Evolutionary conservation across 2,888 invertebrate genomes (phyloP).

Genomic region (Polydesmus complanatus): DNA sequence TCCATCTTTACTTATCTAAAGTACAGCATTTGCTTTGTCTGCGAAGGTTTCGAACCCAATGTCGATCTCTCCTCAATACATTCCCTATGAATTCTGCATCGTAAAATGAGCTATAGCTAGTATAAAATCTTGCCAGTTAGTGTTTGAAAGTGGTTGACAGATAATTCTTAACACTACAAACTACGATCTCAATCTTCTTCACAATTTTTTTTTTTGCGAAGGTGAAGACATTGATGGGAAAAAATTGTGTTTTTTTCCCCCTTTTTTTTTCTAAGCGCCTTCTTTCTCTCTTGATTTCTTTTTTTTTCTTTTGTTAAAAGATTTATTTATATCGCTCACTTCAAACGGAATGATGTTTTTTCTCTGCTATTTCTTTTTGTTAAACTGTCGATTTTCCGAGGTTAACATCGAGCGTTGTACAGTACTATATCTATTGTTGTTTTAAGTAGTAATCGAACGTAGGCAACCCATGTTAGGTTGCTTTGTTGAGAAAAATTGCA

Average conservation of each 20-base stretch:
- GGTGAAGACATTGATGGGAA: no score
- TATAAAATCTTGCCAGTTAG: no score
- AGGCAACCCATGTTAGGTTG: neutral
- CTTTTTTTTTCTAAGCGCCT: neutral
- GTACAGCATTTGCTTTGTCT: neutral
- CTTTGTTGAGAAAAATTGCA: no score
- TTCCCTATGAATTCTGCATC: neutral
- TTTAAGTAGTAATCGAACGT: neutral
- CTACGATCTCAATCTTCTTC: neutral
- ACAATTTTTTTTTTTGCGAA: neutral
- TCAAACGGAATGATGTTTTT: neutral
- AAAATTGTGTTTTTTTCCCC: neutral
- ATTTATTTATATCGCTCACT: neutral
- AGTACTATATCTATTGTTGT: neutral
- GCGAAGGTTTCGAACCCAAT: neutral
- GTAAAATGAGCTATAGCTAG: no score
- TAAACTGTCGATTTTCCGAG: neutral
- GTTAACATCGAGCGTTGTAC: neutral
- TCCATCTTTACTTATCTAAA: no score
- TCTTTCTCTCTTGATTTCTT: neutral
- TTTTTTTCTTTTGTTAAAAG: neutral
- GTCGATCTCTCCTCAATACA: no score
- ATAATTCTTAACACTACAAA: neutral
- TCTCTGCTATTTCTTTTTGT: no score
- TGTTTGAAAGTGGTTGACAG: neutral